Percentiles rank a stretch among this genome's conserved stretches.
Evolutionary conservation across 2,113 vertebrate species (phyloP).

Genomic region (Muscicapa adusta): DNA sequence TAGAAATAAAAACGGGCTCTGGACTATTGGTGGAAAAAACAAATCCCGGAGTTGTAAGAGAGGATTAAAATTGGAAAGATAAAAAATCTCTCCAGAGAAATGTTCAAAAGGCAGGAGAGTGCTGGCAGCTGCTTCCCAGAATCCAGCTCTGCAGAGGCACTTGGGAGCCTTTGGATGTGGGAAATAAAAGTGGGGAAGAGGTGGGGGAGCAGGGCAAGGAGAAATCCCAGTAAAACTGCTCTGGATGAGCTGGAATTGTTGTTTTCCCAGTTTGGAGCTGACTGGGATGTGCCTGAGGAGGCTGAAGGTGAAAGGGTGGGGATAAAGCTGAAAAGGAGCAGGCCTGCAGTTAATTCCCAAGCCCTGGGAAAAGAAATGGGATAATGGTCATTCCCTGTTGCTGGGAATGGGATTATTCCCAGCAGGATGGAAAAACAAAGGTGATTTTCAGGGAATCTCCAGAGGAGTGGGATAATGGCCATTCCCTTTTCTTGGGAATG

Average conservation of each 20-base stretch:
- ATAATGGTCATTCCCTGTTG: no score
- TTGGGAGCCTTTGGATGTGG: not conserved
- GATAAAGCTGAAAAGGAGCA: not conserved
- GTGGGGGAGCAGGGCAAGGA: accelerated
- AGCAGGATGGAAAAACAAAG: no score
- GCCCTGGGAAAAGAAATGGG: not conserved
- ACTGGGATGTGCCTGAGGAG: not conserved
- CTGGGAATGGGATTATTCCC: accelerated
- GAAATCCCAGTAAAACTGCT: not conserved
- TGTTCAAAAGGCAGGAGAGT: not conserved
- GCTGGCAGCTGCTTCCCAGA: conserved; percentile 1
- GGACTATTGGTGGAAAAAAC: not conserved
- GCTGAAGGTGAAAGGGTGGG: not conserved
- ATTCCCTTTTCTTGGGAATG: no score
- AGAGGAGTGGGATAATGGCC: no score
- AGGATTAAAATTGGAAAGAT: conserved; percentile 34
- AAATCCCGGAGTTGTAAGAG: conserved; percentile 37
- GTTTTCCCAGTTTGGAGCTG: not conserved
- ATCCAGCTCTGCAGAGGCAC: not conserved
- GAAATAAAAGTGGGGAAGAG: not conserved
- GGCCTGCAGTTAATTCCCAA: not conserved
- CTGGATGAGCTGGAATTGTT: not conserved
- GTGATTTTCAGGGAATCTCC: no score
- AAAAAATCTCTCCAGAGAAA: not conserved
- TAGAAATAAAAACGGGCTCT: conserved; percentile 43